Conservation (phyloP, 2,797 vertebrate species). For the Coracias cyanogaster region DNA sequence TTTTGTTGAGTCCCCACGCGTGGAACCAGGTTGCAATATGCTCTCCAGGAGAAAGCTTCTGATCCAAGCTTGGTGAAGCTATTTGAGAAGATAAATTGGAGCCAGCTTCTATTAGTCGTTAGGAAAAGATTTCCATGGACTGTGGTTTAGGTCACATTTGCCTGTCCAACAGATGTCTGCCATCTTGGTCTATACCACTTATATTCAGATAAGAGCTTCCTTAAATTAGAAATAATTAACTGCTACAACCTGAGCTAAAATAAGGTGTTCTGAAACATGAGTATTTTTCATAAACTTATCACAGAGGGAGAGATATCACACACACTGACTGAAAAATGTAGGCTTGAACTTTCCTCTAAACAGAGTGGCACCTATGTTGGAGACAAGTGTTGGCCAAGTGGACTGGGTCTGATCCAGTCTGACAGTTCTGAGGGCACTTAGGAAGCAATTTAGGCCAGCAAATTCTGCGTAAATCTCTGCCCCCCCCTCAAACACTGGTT, state of each 20-base stretch:
- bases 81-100: fast-evolving
- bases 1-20: fast-evolving
- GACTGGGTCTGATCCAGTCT: not conserved
- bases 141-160: not conserved
- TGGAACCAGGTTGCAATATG: not conserved
- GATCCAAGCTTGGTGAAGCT: too few species aligned
- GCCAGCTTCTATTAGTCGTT: fast-evolving
- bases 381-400: not conserved
- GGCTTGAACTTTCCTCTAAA: not conserved
- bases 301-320: not conserved
- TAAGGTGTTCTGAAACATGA: fast-evolving
- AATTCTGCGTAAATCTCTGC: not conserved
- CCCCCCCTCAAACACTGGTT: not conserved
- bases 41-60: not conserved
- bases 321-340: not conserved
- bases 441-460: not conserved
- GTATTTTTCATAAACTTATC: not conserved
- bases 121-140: not conserved
- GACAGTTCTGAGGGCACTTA: not conserved
- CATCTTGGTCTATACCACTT: not conserved
- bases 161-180: not conserved
- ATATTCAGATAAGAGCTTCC: not conserved
- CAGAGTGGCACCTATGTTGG: fast-evolving
- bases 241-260: not conserved
- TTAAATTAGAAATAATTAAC: not conserved